Base-by-base conservation (phyloP, 2,797 vertebrate species). In the Bufotes viridis region DNA sequence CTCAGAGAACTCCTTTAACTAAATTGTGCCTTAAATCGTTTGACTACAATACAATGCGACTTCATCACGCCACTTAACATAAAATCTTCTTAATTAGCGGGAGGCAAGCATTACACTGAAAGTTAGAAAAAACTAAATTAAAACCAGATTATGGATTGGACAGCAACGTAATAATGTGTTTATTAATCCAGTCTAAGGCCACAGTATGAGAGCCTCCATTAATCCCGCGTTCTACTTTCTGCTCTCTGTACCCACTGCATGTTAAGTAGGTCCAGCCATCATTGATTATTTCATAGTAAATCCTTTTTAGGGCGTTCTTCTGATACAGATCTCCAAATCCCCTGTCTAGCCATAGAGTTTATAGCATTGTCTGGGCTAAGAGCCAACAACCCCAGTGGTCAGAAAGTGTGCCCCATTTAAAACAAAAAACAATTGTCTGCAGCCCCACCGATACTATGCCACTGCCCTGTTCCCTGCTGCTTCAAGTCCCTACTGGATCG, bases 121-220 rank as follows among this genome's bases (percentile, higher is more conserved):
- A 63, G 70, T 82, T 22, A 57, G 29, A 57, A 18, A 42, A 51
- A 84, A 74, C n/a, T 60, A 60, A 84, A 88, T 88, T 88, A 85
- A 88, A 88, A 29, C 13, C 22, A 85, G 87, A 88, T 88, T 88
- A 85, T 51, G 22, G 81, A 69, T 82, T 69, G 65, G 63, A 69
- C 61, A 26, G 49, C 14, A n/a, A 7, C 14, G 10, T 69, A 53
- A 81, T 20, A 65, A 81, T n/a, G 61, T 24, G 7, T 63, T 53
- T 67, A 67, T 82, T 67, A 82, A 53, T 51, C 22, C 18, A 22
- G 61, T 69, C 42, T 67, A 9, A 82, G n/a, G 81, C 42, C 81
- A 69, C 49, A 69, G 75, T 82, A 53, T 53, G 60, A 69, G n/a
- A 15, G 42, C 20, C 9, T 51, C 26, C 6, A 42, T 79, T 69